phyloP scores from a whole-genome alignment of 2,113 vertebrate genomes.

The Toxotes jaculatrix region DNA sequence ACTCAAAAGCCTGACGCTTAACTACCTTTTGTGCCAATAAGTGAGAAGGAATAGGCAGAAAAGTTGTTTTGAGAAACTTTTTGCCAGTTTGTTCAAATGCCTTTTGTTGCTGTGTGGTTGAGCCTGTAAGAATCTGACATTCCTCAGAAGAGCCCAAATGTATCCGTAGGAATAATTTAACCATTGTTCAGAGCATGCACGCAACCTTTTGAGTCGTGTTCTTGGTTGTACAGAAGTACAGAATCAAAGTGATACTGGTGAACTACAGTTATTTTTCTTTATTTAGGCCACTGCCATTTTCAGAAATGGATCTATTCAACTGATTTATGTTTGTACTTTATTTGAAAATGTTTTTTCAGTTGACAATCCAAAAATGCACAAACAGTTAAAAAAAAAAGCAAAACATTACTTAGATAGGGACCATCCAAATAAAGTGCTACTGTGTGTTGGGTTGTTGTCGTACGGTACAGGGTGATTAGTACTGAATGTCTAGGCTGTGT shows the following conservation, averaged over 20 bases:
- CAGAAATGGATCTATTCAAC: not conserved
- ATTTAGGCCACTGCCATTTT: not conserved
- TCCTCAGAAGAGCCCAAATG: slow-evolving; percentile 51
- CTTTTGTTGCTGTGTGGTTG: slow-evolving; percentile 47
- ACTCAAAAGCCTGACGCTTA: slow-evolving; percentile 36
- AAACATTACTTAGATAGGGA: too few species aligned
- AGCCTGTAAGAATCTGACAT: slow-evolving; percentile 41
- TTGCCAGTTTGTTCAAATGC: slow-evolving; percentile 21
- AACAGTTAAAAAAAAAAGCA: not conserved
- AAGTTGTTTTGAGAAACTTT: not conserved
- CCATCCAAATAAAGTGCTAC: slow-evolving; percentile 21
- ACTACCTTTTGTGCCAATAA: slow-evolving; percentile 67
- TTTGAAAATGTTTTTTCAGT: slow-evolving; percentile 5
- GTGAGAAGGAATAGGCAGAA: not conserved
- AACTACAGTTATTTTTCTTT: not conserved
- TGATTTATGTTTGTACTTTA: slow-evolving; percentile 22
- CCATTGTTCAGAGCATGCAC: slow-evolving; percentile 31
- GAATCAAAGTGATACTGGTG: not conserved
- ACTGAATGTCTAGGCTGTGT: slow-evolving; percentile 44
- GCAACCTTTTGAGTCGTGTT: slow-evolving; percentile 10
- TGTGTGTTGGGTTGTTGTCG: slow-evolving; percentile 46
- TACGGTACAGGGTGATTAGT: slow-evolving; percentile 34
- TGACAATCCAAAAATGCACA: not conserved
- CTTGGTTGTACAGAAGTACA: not conserved
- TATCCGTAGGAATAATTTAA: slow-evolving; percentile 49